Conservation (phyloP, 23 tunicate genomes). For the Styela plicata region DNA sequence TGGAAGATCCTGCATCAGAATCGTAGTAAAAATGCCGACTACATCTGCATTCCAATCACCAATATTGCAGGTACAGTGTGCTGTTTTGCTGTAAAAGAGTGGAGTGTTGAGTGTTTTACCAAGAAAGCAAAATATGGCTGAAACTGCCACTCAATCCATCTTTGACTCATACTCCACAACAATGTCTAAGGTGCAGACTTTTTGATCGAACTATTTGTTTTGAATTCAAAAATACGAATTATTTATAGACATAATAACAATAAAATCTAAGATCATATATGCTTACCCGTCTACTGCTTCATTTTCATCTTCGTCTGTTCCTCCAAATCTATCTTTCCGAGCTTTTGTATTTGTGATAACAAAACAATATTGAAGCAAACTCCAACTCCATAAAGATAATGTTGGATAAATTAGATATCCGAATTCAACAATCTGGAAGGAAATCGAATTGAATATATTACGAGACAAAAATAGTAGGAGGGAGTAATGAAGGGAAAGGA, state of each 20-base stretch:
- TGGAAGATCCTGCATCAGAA: slow-evolving; percentile 88
- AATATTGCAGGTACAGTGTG: slow-evolving; percentile 11
- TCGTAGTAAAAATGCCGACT: slow-evolving; percentile 67
- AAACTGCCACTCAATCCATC: too few species aligned
- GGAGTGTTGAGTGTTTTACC: too few species aligned
- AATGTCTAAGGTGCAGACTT: too few species aligned
- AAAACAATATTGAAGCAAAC: slow-evolving; percentile 66
- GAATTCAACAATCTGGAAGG: slow-evolving; percentile 41
- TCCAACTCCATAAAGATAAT: slow-evolving; percentile 45
- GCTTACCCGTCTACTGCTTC: slow-evolving; percentile 24
- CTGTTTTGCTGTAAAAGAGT: slow-evolving; percentile 5
- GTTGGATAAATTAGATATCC: slow-evolving; percentile 61
- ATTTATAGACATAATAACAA: too few species aligned
- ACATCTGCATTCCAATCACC: slow-evolving; percentile 52
- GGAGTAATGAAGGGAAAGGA: too few species aligned
- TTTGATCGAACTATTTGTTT: too few species aligned
- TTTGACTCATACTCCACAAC: too few species aligned
- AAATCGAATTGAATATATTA: too few species aligned
- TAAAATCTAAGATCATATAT: too few species aligned
- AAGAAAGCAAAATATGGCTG: too few species aligned
- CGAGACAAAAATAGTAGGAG: too few species aligned
- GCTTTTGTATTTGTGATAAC: slow-evolving; percentile 59
- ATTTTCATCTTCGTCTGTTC: slow-evolving; percentile 25
- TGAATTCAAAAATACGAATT: too few species aligned
- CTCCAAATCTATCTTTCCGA: slow-evolving; percentile 40